These are phyloP conservation scores for Lithodes maja DNA, from an alignment of 2,888 invertebrate species.

Conservation along the genomic window DNA sequence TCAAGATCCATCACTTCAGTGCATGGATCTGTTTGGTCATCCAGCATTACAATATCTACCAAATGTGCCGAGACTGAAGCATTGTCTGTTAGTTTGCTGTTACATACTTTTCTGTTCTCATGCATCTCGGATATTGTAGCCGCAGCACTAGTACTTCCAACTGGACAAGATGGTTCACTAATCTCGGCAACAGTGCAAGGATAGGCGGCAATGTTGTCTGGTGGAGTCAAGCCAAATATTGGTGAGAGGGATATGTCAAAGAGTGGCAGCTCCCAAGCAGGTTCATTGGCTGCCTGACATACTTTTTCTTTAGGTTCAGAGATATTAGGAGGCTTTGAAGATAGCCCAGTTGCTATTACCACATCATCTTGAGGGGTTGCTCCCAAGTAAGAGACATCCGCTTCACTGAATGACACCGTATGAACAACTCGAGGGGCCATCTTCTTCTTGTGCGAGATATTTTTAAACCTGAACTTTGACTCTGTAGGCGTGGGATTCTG, in stretches of 20 bases:
- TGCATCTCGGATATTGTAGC: no score
- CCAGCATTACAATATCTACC: no score
- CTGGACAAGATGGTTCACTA: neutral
- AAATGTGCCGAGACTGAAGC: no score
- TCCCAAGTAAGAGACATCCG: neutral
- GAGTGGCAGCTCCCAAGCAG: slow-evolving; percentile 8
- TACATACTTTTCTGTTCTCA: no score
- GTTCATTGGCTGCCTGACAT: slow-evolving; percentile 8
- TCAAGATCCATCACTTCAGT: no score
- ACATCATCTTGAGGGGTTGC: slow-evolving; percentile 25
- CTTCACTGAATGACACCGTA: neutral
- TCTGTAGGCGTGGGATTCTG: neutral
- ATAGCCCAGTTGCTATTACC: neutral
- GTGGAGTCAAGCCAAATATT: slow-evolving; percentile 20
- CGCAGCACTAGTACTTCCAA: no score
- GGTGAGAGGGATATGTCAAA: slow-evolving; percentile 46
- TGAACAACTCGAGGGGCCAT: slow-evolving; percentile 19
- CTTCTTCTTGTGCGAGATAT: neutral
- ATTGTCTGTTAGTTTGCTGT: no score
- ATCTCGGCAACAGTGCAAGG: neutral
- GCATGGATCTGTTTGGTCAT: no score
- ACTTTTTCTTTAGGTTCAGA: neutral
- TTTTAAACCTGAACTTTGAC: neutral
- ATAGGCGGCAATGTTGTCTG: neutral
- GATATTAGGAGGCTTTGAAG: neutral